phyloP scores from a whole-genome alignment of 2,113 vertebrate species.

The Gnathonemus echidnorhynchus region DNA sequence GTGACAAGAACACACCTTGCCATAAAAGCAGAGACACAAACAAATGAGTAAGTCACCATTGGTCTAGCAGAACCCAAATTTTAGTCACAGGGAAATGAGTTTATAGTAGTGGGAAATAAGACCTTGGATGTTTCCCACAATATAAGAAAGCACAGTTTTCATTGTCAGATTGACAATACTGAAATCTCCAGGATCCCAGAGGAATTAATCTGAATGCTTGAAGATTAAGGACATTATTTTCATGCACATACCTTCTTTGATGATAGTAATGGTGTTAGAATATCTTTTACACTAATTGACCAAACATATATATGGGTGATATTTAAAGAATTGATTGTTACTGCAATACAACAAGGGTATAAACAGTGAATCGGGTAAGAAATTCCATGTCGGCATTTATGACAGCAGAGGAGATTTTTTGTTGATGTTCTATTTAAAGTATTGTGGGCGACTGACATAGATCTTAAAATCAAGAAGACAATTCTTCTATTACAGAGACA shows the following conservation, averaged over 20 bases:
- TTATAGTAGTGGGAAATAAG: neutral
- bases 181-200: neutral
- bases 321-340: neutral
- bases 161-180: neutral
- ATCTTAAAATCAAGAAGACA: neutral
- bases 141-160: neutral
- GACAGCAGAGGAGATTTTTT: neutral
- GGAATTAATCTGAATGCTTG: neutral
- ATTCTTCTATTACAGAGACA: neutral
- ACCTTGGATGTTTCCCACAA: slow-evolving; percentile 7
- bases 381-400: neutral
- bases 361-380: neutral
- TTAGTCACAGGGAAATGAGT: neutral
- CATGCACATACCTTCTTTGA: neutral
- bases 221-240: neutral
- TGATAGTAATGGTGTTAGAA: neutral
- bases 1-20: neutral
- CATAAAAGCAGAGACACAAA: neutral
- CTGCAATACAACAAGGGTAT: neutral
- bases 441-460: neutral
- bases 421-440: neutral
- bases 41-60: neutral
- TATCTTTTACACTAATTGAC: neutral
- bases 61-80: neutral
- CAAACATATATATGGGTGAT: neutral